Conservation (phyloP, 2,888 invertebrate genomes). For the Petrolisthes cinctipes region DNA sequence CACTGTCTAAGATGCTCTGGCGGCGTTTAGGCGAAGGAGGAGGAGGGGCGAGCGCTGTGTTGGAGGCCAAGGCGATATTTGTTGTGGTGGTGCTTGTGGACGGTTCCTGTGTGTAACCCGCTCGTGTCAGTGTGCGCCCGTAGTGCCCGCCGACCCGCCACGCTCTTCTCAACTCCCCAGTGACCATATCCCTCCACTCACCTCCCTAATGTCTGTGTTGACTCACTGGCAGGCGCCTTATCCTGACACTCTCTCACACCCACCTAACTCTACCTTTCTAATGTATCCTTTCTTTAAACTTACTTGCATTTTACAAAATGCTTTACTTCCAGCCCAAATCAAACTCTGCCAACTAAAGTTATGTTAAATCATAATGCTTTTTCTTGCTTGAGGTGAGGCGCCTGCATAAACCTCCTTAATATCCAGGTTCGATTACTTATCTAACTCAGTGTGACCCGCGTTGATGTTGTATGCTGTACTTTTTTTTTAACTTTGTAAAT, state of each 20-base stretch:
- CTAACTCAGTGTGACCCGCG: slow-evolving; percentile 31
- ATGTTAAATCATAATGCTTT: neutral
- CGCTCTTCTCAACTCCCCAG: neutral
- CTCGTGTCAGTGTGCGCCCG: slow-evolving; percentile 31
- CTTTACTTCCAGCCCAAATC: too few relatives aligned
- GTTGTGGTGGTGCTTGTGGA: slow-evolving; percentile 52
- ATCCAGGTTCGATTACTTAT: slow-evolving; percentile 22
- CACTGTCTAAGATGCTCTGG: neutral
- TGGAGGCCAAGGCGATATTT: slow-evolving; percentile 32
- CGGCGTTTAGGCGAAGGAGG: slow-evolving; percentile 34
- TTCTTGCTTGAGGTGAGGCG: slow-evolving; percentile 27
- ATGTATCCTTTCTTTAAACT: neutral
- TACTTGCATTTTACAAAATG: neutral
- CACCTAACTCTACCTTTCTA: neutral
- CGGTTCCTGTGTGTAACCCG: slow-evolving; percentile 49
- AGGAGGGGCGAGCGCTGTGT: slow-evolving; percentile 17
- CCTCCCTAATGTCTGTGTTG: neutral
- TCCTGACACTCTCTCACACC: neutral
- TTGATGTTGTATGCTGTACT: slow-evolving; percentile 42
- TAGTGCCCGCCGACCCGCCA: slow-evolving; percentile 18
- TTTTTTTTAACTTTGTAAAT: slow-evolving; percentile 28
- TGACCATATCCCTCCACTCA: slow-evolving; percentile 5
- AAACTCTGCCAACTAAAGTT: neutral
- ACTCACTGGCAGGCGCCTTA: neutral
- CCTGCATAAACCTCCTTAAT: slow-evolving; percentile 21